These are phyloP conservation scores for Clanis bilineata DNA, from an alignment of 2,888 invertebrate genomes.

Conservation along the genomic window DNA sequence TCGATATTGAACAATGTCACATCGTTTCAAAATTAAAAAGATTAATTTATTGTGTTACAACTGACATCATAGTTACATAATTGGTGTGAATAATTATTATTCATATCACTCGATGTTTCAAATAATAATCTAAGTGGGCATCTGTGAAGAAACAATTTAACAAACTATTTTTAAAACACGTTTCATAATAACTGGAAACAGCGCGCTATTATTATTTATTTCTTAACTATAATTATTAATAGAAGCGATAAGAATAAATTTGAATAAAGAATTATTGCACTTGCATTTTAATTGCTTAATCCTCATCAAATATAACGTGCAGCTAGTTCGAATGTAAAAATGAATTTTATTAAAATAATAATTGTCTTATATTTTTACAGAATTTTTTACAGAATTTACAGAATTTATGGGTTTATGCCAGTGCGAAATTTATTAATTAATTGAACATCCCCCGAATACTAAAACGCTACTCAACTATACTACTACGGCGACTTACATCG, in stretches of 20 bases:
- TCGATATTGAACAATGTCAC: neutral
- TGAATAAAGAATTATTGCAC: neutral
- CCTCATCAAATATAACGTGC: neutral
- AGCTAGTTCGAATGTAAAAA: neutral
- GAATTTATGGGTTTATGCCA: neutral
- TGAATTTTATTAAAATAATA: neutral
- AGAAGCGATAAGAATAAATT: neutral
- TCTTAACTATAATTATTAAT: neutral
- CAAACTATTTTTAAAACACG: neutral
- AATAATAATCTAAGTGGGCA: neutral
- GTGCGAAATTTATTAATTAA: neutral
- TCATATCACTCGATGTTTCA: neutral
- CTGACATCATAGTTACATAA: neutral
- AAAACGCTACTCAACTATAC: no score
- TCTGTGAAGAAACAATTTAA: neutral
- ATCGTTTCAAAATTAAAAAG: neutral
- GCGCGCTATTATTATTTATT: neutral
- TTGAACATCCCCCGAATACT: neutral
- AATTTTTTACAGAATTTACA: neutral
- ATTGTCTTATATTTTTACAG: neutral
- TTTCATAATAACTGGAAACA: neutral
- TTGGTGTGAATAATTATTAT: neutral
- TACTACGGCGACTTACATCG: no score
- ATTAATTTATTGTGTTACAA: neutral
- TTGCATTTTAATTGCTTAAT: slow-evolving; percentile 1